Evolutionary conservation across 2,888 invertebrate genomes (phyloP).

Genomic region (Boloria selene): DNA sequence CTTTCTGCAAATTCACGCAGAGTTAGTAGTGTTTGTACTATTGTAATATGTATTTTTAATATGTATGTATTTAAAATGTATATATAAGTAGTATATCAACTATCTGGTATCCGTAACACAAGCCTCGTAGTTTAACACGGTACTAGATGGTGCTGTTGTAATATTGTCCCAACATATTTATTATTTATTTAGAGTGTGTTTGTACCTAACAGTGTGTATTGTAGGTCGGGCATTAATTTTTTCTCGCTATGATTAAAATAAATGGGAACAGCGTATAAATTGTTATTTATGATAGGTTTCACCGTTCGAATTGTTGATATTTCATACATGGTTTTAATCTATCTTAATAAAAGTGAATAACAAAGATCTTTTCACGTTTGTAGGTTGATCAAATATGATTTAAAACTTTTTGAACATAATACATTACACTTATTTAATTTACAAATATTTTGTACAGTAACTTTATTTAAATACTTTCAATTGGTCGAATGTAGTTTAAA

Average conservation of each 20-base stretch:
- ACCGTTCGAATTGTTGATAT: constrained; percentile 2
- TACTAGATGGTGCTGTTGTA: no score
- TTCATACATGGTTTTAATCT: constrained; percentile 10
- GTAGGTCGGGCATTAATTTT: constrained; percentile 34
- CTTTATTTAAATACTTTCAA: no score
- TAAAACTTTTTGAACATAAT: neutral
- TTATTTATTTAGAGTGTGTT: constrained; percentile 17
- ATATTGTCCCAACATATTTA: no score
- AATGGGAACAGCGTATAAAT: constrained; percentile 24
- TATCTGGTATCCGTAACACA: no score
- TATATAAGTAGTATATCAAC: no score
- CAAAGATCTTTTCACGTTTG: constrained; percentile 1
- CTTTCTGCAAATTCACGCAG: constrained; percentile 12
- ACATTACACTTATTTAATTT: no score
- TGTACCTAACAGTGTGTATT: constrained; percentile 23
- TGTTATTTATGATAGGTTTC: constrained; percentile 14
- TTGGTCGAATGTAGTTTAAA: no score
- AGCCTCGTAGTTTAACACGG: no score
- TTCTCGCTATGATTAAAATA: constrained; percentile 33
- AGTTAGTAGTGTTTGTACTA: no score
- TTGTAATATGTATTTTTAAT: no score
- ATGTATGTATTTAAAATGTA: no score
- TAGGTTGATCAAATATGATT: neutral
- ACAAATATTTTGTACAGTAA: no score
- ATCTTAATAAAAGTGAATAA: constrained; percentile 4